These are phyloP conservation scores for Morbakka virulenta DNA, from an alignment of 30 jellyfish, hydroid and myxozoan species.

Conservation along the genomic window DNA sequence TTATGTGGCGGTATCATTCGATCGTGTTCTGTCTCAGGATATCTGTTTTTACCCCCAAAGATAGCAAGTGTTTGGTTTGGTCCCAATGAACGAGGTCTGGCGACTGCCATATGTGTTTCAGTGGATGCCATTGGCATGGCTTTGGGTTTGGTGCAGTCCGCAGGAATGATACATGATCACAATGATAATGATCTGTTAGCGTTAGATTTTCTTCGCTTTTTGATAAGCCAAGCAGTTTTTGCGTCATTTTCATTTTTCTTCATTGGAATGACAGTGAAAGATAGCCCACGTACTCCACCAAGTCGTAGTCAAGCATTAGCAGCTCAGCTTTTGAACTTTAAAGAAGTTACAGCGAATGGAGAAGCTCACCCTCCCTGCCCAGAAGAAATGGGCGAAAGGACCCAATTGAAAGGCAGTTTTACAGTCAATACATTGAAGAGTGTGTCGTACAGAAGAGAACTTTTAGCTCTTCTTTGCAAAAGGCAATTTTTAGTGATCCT, in stretches of 20 bases:
- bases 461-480: neutral
- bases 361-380: too few species aligned
- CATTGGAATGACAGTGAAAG: neutral
- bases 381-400: too few species aligned
- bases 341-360: too few species aligned
- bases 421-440: too few species aligned
- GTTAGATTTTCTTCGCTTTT: neutral
- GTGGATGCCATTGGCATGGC: conserved; percentile 58
- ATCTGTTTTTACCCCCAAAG: conserved; percentile 51
- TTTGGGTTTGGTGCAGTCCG: neutral
- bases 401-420: too few species aligned
- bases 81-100: conserved; percentile 41
- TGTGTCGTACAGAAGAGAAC: too few species aligned
- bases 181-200: neutral
- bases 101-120: conserved; percentile 53
- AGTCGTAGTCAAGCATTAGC: conserved; percentile 6
- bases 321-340: too few species aligned
- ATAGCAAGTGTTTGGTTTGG: conserved; percentile 67
- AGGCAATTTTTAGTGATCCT: neutral
- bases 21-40: conserved; percentile 46
- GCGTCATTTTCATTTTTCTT: neutral
- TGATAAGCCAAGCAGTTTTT: neutral
- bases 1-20: neutral
- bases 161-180: neutral
- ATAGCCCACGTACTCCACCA: neutral